phyloP scores from a whole-genome alignment of 2,888 invertebrate species.

The Elmis aenea region DNA sequence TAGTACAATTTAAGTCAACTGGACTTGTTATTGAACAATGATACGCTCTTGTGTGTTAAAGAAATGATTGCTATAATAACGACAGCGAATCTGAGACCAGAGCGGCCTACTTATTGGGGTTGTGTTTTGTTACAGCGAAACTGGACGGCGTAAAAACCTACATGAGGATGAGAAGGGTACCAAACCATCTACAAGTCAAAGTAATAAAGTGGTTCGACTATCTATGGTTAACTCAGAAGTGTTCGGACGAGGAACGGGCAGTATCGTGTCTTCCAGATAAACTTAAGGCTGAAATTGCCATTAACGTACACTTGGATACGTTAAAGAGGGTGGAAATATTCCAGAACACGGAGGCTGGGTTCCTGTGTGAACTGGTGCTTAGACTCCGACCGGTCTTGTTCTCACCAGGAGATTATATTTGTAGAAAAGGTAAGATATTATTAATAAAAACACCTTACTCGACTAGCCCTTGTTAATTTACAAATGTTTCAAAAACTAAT shows the following conservation, averaged over 20 bases:
- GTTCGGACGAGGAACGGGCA: slow-evolving; percentile 94
- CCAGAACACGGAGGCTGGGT: slow-evolving; percentile 98
- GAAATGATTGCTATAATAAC: no score
- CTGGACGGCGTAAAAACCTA: slow-evolving; percentile 98
- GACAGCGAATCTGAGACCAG: no score
- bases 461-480: no score
- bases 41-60: no score
- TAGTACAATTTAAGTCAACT: no score
- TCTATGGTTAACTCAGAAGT: slow-evolving; percentile 97
- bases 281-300: slow-evolving; percentile 97
- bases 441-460: no score
- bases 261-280: slow-evolving; percentile 96
- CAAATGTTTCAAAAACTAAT: no score
- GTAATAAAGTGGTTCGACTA: slow-evolving; percentile 99
- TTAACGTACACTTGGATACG: slow-evolving; percentile 98
- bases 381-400: slow-evolving; percentile 92
- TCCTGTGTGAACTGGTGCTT: slow-evolving; percentile 94
- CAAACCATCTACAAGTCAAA: slow-evolving; percentile 91
- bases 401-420: slow-evolving; percentile 98
- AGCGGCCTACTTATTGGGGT: no score
- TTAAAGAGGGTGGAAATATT: slow-evolving; percentile 97
- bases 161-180: slow-evolving; percentile 95
- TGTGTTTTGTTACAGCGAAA: slow-evolving; percentile 85
- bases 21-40: no score
- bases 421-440: slow-evolving; percentile 94